phyloP scores from a whole-genome alignment of 1,140 invertebrate species.

The Palaemon carinicauda region DNA sequence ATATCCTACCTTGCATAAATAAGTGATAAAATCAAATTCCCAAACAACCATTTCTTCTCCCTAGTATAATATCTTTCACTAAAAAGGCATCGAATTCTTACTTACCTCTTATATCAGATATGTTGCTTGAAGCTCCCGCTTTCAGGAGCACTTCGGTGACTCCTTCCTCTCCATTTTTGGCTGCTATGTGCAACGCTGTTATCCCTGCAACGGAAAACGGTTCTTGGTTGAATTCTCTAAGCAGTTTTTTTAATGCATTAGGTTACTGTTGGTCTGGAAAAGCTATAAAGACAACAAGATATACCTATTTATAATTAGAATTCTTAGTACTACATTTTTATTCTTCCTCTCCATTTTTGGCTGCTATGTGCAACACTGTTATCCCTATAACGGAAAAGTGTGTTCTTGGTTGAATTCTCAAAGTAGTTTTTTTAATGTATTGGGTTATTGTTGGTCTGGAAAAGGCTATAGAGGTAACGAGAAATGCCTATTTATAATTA shows the following conservation, averaged over 20 bases:
- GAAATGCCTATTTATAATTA: too few relatives aligned
- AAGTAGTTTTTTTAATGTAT: background rate
- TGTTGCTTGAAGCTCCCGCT: background rate
- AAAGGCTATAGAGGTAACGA: too few relatives aligned
- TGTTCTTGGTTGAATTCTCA: background rate
- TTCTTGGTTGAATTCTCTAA: background rate
- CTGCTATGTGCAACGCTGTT: background rate
- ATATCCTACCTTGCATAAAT: too few relatives aligned
- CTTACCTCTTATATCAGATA: background rate
- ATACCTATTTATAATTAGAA: too few relatives aligned
- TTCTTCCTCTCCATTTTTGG: background rate
- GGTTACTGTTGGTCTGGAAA: too few relatives aligned
- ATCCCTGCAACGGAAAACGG: background rate
- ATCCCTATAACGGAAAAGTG: background rate
- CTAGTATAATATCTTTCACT: background rate
- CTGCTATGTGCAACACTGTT: background rate
- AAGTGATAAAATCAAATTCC: too few relatives aligned
- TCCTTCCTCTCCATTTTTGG: background rate
- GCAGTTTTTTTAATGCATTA: background rate
- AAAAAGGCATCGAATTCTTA: background rate
- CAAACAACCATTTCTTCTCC: too few relatives aligned
- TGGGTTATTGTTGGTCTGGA: too few relatives aligned
- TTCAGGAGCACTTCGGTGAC: background rate
- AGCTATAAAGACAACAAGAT: too few relatives aligned
- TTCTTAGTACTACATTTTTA: too few relatives aligned